A percentile compares a stretch with the other conserved stretches of the same genome.
Evolutionary conservation across 92 coral and sea anemone genomes (phyloP).

Genomic region (Nematostella vectensis): DNA sequence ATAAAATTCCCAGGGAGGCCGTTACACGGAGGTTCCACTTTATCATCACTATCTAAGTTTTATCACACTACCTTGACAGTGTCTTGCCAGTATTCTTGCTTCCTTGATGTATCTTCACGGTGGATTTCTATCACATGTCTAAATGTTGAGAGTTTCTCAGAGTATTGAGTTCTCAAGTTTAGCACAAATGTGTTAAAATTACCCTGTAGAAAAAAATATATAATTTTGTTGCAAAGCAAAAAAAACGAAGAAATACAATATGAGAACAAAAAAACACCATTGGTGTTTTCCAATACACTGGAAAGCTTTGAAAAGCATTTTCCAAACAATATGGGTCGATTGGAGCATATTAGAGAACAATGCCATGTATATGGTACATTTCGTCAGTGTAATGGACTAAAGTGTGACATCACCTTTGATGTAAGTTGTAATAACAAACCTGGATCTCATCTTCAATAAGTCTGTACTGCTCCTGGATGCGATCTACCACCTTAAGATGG

Average conservation of each 20-base stretch:
- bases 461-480: conserved; percentile 89
- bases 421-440: too few relatives aligned
- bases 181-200: conserved; percentile 95
- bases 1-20: too few relatives aligned
- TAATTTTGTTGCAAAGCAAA: not conserved
- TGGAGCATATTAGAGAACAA: too few relatives aligned
- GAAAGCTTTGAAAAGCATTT: too few relatives aligned
- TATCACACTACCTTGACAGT: conserved; percentile 79
- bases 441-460: conserved; percentile 90
- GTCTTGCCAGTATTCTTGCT: conserved; percentile 75
- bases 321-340: too few relatives aligned
- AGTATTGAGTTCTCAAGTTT: conserved; percentile 70
- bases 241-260: not conserved
- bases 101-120: conserved; percentile 61
- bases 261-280: not conserved
- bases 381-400: too few relatives aligned
- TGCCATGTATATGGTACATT: too few relatives aligned
- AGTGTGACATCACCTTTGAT: too few relatives aligned
- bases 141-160: conserved; percentile 78
- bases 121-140: conserved; percentile 91
- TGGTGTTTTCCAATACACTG: too few relatives aligned
- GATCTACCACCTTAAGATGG: conserved; percentile 85
- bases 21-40: too few relatives aligned
- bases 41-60: too few relatives aligned
- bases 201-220: conserved; percentile 46